Conservation (phyloP, 2,888 invertebrate genomes). For the Artemia sinica region DNA sequence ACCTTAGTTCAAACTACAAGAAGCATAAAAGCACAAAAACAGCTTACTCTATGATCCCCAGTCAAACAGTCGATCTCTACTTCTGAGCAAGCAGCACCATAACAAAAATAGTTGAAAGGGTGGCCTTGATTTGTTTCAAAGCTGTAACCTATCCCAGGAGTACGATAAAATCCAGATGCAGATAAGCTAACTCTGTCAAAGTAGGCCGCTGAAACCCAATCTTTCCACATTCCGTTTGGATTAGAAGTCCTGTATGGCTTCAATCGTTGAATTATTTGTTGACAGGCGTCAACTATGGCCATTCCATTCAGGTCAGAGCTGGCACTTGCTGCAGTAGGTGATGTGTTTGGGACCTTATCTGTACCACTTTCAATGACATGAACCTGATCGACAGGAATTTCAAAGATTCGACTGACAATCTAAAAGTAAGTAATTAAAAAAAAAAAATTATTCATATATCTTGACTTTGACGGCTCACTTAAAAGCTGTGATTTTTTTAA, state of each 20-base stretch:
- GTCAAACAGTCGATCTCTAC: constrained; percentile 37
- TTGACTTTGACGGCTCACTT: too few species aligned
- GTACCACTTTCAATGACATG: constrained; percentile 67
- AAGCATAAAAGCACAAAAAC: not conserved
- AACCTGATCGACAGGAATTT: constrained; percentile 50
- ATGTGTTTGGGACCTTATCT: constrained; percentile 79
- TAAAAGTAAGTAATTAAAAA: constrained; percentile 26
- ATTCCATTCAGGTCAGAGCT: constrained; percentile 80
- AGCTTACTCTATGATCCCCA: constrained; percentile 34
- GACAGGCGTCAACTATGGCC: constrained; percentile 70
- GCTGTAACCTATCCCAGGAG: constrained; percentile 53
- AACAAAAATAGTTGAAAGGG: constrained; percentile 44
- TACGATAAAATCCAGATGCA: constrained; percentile 63
- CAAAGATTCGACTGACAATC: constrained; percentile 55
- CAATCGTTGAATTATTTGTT: constrained; percentile 50
- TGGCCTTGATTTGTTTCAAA: constrained; percentile 48
- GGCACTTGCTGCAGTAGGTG: constrained; percentile 71
- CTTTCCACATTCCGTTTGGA: constrained; percentile 63
- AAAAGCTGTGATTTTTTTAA: too few species aligned
- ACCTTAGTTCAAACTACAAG: too few species aligned
- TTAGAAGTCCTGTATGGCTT: constrained; percentile 52
- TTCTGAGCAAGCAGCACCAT: constrained; percentile 34
- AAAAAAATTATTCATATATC: too few species aligned
- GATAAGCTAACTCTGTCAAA: constrained; percentile 57
- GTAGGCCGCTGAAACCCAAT: constrained; percentile 62